Conservation (phyloP, 2,888 invertebrate genomes). For the Agrotis puta region DNA sequence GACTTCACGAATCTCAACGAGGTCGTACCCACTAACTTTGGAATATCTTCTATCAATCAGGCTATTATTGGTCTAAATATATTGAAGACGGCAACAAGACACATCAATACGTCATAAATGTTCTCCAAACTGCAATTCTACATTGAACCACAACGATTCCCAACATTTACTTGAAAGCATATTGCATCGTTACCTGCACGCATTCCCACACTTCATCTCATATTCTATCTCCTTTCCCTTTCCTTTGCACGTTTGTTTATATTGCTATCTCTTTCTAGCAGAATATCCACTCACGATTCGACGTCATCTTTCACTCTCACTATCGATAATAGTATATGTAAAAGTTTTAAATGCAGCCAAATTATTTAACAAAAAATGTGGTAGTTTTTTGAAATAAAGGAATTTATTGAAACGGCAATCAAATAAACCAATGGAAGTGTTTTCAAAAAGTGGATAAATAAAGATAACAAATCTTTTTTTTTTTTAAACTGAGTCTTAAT, state of each 20-base stretch:
- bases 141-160: slow-evolving; percentile 63
- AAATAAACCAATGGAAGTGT: neutral
- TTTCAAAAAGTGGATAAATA: neutral
- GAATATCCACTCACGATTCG: slow-evolving; percentile 76
- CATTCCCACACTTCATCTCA: slow-evolving; percentile 84
- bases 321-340: slow-evolving; percentile 79
- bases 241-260: slow-evolving; percentile 62
- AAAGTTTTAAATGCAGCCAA: slow-evolving; percentile 69
- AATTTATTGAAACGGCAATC: neutral
- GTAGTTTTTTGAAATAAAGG: neutral
- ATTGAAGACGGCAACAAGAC: neutral
- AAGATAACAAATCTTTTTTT: too few species aligned
- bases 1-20: neutral
- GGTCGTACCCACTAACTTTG: neutral
- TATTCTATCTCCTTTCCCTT: slow-evolving; percentile 65
- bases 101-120: neutral
- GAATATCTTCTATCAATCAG: neutral
- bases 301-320: slow-evolving; percentile 91
- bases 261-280: slow-evolving; percentile 65
- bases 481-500: too few species aligned
- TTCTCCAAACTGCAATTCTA: neutral
- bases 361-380: slow-evolving; percentile 9
- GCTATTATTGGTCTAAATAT: neutral
- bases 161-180: slow-evolving; percentile 70
- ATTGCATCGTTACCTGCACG: slow-evolving; percentile 85